Evolutionary conservation across 2,888 invertebrate species (phyloP).

Genomic region (Hydrotaea cyrtoneurina): DNA sequence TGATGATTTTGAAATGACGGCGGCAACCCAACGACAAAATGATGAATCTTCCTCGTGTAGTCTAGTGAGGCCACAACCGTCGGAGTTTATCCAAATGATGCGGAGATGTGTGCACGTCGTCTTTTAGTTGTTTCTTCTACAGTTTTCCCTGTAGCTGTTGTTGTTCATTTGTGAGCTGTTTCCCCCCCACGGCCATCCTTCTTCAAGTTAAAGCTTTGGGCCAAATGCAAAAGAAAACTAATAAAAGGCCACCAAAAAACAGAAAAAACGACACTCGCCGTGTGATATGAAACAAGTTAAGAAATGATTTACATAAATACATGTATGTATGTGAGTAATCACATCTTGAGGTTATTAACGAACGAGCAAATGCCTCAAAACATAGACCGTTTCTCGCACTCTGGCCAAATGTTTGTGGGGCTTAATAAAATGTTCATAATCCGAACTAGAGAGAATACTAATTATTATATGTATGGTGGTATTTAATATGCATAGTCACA

Average conservation of each 20-base stretch:
- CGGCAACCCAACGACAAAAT: constrained; percentile 2
- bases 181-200: not conserved
- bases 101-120: not conserved
- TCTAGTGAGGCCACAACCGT: not conserved
- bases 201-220: not conserved
- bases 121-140: not conserved
- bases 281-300: not conserved
- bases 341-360: constrained; percentile 28
- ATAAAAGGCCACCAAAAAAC: not conserved
- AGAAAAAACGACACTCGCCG: not conserved
- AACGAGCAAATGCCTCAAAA: not conserved
- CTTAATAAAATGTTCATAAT: constrained; percentile 5
- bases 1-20: not conserved
- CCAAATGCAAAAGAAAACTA: not conserved
- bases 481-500: not conserved
- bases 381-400: not conserved
- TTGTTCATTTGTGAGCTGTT: not conserved
- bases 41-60: not conserved
- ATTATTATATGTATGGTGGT: not conserved
- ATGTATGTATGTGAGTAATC: not conserved
- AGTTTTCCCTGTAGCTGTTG: not conserved
- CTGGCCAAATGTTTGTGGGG: not conserved
- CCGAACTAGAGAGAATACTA: not conserved
- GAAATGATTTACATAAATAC: constrained; percentile 58
- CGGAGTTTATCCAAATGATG: not conserved